Evolutionary conservation across 2,113 vertebrate genomes (phyloP).

Genomic region (Chlamydotis undulata): DNA sequence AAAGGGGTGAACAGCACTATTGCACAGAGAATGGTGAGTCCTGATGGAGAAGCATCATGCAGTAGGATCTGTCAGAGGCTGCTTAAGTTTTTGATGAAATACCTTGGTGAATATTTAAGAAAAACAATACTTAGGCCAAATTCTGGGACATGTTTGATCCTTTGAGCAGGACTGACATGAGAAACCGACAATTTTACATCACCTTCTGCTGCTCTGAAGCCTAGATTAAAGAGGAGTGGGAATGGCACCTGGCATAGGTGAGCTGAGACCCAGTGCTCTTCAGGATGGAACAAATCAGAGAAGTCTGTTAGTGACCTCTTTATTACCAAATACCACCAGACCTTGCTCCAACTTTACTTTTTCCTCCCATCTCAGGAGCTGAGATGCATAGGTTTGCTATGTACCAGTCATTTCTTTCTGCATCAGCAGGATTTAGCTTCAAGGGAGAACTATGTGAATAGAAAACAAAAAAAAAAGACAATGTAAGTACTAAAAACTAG

Average conservation of each 20-base stretch:
- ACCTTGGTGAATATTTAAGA: neutral
- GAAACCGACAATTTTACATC: neutral
- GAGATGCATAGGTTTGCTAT: neutral
- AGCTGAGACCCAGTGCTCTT: neutral
- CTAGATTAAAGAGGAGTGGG: neutral
- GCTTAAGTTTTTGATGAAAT: neutral
- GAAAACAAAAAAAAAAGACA: neutral
- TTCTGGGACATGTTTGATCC: neutral
- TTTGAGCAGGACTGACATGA: neutral
- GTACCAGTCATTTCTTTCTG: neutral
- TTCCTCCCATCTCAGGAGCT: neutral
- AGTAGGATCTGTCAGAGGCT: neutral
- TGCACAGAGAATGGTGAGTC: neutral
- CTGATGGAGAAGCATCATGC: neutral
- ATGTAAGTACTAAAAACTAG: neutral
- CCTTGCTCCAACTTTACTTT: neutral
- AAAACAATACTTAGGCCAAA: neutral
- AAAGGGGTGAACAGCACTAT: rapidly evolving
- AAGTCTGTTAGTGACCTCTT: neutral
- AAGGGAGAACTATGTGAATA: neutral
- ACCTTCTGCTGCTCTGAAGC: neutral
- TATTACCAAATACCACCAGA: neutral
- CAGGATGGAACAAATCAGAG: neutral
- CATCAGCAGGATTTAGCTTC: neutral
- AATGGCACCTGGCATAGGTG: neutral